A percentile compares a stretch with the other conserved stretches of the same genome.
Conservation (phyloP, 2,888 invertebrate species). For the Heliconius erato region DNA sequence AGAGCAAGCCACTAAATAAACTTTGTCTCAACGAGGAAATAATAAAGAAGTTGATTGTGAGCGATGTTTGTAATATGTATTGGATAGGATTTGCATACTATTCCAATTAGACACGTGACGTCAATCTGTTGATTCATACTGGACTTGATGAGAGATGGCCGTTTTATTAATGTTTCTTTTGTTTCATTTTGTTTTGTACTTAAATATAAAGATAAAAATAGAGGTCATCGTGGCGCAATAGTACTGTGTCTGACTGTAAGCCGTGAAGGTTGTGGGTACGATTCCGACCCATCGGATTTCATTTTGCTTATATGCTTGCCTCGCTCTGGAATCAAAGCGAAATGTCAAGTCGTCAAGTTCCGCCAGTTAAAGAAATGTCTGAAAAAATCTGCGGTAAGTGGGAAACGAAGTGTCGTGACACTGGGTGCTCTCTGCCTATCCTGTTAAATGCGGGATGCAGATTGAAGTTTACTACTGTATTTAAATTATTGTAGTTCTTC, state of each 20-base stretch:
- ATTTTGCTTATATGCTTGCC: background rate
- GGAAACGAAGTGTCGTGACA: too few species aligned
- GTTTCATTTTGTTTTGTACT: background rate
- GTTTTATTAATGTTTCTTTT: background rate
- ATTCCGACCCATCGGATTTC: background rate
- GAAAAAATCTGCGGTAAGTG: too few species aligned
- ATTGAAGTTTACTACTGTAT: too few species aligned
- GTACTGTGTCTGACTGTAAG: background rate
- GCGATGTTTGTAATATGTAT: conserved; percentile 25
- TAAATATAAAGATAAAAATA: background rate
- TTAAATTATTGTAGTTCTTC: too few species aligned
- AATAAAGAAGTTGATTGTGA: conserved; percentile 28
- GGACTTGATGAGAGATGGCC: background rate
- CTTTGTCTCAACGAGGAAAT: conserved; percentile 28
- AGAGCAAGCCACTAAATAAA: background rate
- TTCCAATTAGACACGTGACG: conserved; percentile 37
- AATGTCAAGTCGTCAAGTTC: too few species aligned
- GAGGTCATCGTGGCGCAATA: background rate
- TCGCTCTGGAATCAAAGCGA: too few species aligned
- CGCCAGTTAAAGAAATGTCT: too few species aligned
- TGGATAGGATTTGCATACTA: conserved; percentile 16
- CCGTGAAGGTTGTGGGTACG: background rate
- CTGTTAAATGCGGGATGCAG: too few species aligned
- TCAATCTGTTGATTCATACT: conserved; percentile 28
- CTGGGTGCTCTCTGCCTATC: too few species aligned